phyloP scores from a whole-genome alignment of 1,140 invertebrate genomes.

The Bombus haemorrhoidalis region DNA sequence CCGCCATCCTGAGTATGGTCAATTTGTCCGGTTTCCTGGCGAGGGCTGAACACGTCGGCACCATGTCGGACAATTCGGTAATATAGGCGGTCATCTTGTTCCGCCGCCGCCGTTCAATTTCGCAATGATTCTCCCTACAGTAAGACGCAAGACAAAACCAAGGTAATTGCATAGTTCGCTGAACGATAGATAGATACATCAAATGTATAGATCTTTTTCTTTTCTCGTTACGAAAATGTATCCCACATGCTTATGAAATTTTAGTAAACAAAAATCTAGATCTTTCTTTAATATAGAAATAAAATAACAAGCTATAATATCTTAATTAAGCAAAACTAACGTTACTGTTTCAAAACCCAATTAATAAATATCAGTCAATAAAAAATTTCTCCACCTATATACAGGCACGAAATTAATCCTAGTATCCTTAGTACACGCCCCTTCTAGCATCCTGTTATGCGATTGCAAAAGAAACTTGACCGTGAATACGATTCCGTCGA shows the following conservation, averaged over 20 bases:
- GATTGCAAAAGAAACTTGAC: neutral
- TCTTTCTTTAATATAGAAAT: too few relatives aligned
- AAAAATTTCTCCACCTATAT: neutral
- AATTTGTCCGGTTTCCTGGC: slow-evolving; percentile 99
- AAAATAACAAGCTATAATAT: too few relatives aligned
- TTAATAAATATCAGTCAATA: neutral
- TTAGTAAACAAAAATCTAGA: too few relatives aligned
- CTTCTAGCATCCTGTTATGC: neutral
- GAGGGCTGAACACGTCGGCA: slow-evolving; percentile 98
- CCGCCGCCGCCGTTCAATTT: slow-evolving; percentile 98
- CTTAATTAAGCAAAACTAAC: neutral
- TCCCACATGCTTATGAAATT: neutral
- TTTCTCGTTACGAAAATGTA: neutral
- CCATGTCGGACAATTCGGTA: slow-evolving; percentile 99
- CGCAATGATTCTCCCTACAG: slow-evolving; percentile 99
- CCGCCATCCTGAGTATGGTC: slow-evolving; percentile 99
- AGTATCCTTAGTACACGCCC: neutral
- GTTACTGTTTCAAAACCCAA: neutral
- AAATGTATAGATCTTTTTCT: neutral
- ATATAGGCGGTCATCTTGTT: slow-evolving; percentile 99
- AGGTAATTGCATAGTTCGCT: slow-evolving; percentile 81
- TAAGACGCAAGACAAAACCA: slow-evolving; percentile 81
- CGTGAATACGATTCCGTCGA: neutral
- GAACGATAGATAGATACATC: neutral
- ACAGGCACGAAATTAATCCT: neutral